Evolutionary conservation across 1,140 invertebrate species (phyloP), one percentile per base, ranked within the genome.

Genomic region (Cotesia chilonis): DNA sequence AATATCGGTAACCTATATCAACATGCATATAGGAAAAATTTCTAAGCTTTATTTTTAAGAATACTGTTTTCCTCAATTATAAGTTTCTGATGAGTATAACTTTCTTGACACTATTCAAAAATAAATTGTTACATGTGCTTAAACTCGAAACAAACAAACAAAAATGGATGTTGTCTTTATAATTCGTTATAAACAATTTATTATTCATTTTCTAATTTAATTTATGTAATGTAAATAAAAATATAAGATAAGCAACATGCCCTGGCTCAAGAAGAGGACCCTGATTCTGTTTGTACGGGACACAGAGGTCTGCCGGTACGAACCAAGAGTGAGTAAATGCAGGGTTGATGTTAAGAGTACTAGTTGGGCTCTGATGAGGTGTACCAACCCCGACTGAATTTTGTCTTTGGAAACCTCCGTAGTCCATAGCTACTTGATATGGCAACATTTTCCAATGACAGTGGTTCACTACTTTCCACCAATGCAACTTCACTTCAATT

Each of bases 241-340:
- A 88, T 87, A 87, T 85, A 87, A 89, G 89, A 88, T 87, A 89
- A 91, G 90, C 90, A 88, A 93, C 94, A 93, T 94, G 93, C 94
- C 94, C 94, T 91, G 93, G 93, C 91, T 94, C 93, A 89, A 94
- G 92, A 89, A 94, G 92, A 90, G 93, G 92, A 88, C 88, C 89
- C 77, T 89, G 88, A 88, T 88, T 89, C 89, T 92, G 91, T 91
- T 92, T 94, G 89, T 92, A 93, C 88, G 92, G 90, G 87, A 92
- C 92, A 92, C 93, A 94, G 86, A 94, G 91, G 90, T 95, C 93
- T 90, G 93, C 92, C 90, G 93, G 93, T 92, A 95, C 93, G 90
- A 95, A 94, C 94, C 94, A 95, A 88, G 94, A 95, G 90, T 95
- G 94, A 82, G 93, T 93, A 89, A 95, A 95, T 81, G 92, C 91